Evolutionary conservation across 2,888 invertebrate species (phyloP), one percentile per base, ranked within the genome.

Genomic region (Drosophila glabriapex): DNA sequence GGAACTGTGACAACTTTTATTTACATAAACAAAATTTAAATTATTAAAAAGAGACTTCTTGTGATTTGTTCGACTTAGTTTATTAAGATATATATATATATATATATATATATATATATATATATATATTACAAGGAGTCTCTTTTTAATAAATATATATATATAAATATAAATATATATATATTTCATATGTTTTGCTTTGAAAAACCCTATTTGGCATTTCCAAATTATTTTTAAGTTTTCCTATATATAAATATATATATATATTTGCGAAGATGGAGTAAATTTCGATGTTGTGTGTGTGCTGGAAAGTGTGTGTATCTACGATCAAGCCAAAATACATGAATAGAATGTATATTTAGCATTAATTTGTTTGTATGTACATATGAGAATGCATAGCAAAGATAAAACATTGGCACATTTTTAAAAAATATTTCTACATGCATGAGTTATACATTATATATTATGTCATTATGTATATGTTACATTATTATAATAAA

Each of bases 351-450:
- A 39, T n/a, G 35, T 50, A 28, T 33, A 3, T 43, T 7, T 10
- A 31, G 22, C 22, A 33, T 33, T 53, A 3, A 9, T 14, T 33
- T 5, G 10, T n/a, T 25, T n/a, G 22, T 56, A 60, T 43, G 1
- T 35, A 43, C 29, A 46, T 35, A n/a, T 65, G 49, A 46, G 22
- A 43, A 60, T 52, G 52, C 54, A 73, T 63, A 46, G 70, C 61
- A 68, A 67, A 64, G 50, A 46, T 72, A 68, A 54, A 61, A 52
- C 55, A 59, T 78, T 78, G 78, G 78, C 78, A 78, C 78, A 70
- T 58, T 68, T 49, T 50, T 37, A 29, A 9, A 56, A 66, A 66
- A 59, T 62, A 66, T 41, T 50, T 19, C 52, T 56, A 31, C 49
- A 55, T 46, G 46, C 28, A 50, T 33, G 25, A 16, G 37, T 61